Conservation (phyloP, 2,888 invertebrate species). For the Aleiodes leptofemur region DNA sequence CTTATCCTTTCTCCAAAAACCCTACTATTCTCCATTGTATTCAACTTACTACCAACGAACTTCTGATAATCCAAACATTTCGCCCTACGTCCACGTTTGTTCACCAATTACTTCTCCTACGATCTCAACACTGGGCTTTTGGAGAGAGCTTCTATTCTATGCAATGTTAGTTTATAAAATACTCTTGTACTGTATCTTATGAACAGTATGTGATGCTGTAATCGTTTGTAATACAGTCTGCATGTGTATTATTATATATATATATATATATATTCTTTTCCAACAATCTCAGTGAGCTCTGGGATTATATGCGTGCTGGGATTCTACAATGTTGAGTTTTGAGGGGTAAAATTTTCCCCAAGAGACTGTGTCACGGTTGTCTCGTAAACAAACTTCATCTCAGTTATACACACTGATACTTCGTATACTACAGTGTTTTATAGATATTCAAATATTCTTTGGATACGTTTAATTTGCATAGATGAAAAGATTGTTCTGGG, state of each 20-base stretch:
- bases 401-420: not conserved
- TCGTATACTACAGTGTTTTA: too few species aligned
- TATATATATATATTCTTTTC: not conserved
- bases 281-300: not conserved
- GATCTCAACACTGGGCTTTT: conserved; percentile 20
- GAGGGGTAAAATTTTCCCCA: conserved; percentile 40
- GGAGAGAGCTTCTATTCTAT: conserved; percentile 59
- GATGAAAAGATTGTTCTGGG: too few species aligned
- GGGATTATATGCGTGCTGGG: conserved; percentile 20
- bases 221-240: too few species aligned
- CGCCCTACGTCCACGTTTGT: conserved; percentile 65
- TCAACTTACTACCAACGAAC: conserved; percentile 60
- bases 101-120: conserved; percentile 48
- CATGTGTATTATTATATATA: not conserved
- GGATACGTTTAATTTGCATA: too few species aligned
- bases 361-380: conserved; percentile 63
- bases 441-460: too few species aligned
- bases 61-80: conserved; percentile 71
- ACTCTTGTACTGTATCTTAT: not conserved
- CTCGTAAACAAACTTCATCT: conserved; percentile 57
- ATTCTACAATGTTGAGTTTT: not conserved
- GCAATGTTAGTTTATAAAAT: conserved; percentile 58
- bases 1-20: conserved; percentile 57
- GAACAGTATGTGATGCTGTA: too few species aligned
- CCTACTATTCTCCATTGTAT: conserved; percentile 28